Evolutionary conservation across 2,888 invertebrate species (phyloP).

Genomic region (Leptopilina drosophilae): DNA sequence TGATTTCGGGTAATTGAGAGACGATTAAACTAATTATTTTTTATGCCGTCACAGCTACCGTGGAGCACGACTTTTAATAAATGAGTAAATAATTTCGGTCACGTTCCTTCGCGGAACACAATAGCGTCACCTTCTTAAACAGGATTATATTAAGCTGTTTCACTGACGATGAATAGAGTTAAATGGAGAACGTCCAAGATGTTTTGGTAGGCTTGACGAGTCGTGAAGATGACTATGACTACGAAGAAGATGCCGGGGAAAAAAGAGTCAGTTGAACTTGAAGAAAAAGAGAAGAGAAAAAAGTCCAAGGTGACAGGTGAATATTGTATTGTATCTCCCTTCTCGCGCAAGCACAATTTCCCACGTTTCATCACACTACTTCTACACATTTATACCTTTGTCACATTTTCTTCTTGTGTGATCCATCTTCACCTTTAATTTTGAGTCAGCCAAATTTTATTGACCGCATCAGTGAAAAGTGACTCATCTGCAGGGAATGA

Average conservation of each 20-base stretch:
- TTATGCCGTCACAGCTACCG: constrained; percentile 40
- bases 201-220: constrained; percentile 74
- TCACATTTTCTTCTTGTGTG: constrained; percentile 36
- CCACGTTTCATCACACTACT: constrained; percentile 50
- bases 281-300: constrained; percentile 55
- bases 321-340: constrained; percentile 63
- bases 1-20: too few relatives aligned
- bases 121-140: constrained; percentile 71
- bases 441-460: constrained; percentile 8
- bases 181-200: constrained; percentile 73
- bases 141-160: constrained; percentile 77
- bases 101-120: constrained; percentile 69
- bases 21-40: constrained; percentile 12
- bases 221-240: constrained; percentile 59
- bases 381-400: constrained; percentile 38
- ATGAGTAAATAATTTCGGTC: constrained; percentile 76
- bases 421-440: background rate
- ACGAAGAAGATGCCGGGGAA: constrained; percentile 48
- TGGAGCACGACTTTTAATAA: constrained; percentile 69
- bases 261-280: constrained; percentile 49
- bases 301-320: constrained; percentile 73
- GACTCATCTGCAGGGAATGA: too few relatives aligned
- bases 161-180: constrained; percentile 73
- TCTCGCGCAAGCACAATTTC: constrained; percentile 56
- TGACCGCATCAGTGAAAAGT: too few relatives aligned